A percentile compares a stretch with the other conserved stretches of the same genome.
Evolutionary conservation across 1,140 invertebrate species (phyloP).

Genomic region (Brachionus calyciflorus): DNA sequence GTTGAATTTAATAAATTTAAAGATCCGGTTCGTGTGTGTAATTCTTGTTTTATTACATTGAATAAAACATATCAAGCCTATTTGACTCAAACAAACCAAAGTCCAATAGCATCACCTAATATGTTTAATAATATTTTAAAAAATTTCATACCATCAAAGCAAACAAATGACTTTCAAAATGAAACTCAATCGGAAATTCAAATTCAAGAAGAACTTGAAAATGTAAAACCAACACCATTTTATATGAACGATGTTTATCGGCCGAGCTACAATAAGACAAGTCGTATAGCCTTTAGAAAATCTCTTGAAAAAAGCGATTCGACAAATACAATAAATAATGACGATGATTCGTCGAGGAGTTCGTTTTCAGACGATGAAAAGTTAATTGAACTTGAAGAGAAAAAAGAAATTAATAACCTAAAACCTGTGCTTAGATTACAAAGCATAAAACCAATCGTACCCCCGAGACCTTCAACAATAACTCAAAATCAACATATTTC

Average conservation of each 20-base stretch:
- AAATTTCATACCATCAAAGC: background rate
- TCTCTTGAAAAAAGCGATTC: background rate
- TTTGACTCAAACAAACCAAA: background rate
- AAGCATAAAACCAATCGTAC: too few relatives aligned
- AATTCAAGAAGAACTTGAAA: background rate
- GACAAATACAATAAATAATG: background rate
- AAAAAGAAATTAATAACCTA: too few relatives aligned
- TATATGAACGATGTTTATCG: constrained; percentile 9
- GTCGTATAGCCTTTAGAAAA: background rate
- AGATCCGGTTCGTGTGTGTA: constrained; percentile 9
- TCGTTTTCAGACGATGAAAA: background rate
- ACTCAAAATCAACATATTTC: background rate
- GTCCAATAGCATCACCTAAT: background rate
- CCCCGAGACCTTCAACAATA: background rate
- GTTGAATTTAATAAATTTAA: constrained; percentile 16
- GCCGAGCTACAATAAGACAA: background rate
- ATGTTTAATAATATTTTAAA: background rate
- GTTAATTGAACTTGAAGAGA: background rate
- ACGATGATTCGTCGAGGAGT: constrained; percentile 11
- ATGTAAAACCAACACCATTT: background rate
- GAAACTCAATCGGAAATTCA: background rate
- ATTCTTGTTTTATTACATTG: background rate
- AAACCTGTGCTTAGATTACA: too few relatives aligned
- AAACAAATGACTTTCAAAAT: background rate
- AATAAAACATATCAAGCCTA: background rate